Percentiles rank a stretch among this genome's conserved stretches.
These are phyloP conservation scores for Loripinus fragilis DNA, from an alignment of 2,888 invertebrate species.

Conservation along the genomic window DNA sequence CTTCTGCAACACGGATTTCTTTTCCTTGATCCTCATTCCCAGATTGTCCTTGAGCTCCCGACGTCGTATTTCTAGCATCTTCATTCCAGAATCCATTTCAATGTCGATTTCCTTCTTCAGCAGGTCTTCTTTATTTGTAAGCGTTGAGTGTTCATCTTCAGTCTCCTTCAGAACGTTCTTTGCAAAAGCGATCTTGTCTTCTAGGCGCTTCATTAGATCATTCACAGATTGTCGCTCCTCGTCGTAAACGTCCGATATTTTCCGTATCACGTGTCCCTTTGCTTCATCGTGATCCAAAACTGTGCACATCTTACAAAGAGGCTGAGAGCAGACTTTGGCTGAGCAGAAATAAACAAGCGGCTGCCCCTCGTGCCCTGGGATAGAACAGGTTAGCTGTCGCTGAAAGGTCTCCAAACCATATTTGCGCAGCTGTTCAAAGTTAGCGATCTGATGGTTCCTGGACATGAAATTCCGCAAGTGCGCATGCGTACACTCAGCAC, in stretches of 20 bases:
- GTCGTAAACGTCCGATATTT: constrained; percentile 60
- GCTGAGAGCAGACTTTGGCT: constrained; percentile 60
- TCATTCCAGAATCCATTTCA: constrained; percentile 62
- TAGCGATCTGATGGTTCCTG: constrained; percentile 61
- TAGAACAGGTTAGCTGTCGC: constrained; percentile 56
- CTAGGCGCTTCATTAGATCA: constrained; percentile 59
- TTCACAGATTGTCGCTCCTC: constrained; percentile 56
- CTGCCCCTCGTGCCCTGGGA: constrained; percentile 63
- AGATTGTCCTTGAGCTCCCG: constrained; percentile 62
- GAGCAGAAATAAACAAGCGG: constrained; percentile 53
- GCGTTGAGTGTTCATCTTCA: constrained; percentile 56
- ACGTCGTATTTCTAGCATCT: constrained; percentile 63
- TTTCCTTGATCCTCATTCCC: constrained; percentile 58
- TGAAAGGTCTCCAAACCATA: constrained; percentile 64
- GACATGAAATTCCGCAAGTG: constrained; percentile 67
- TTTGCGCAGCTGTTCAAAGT: constrained; percentile 63
- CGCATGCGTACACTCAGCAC: constrained; percentile 65
- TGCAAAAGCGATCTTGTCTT: constrained; percentile 61
- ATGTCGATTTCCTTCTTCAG: constrained; percentile 63
- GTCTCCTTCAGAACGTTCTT: constrained; percentile 65
- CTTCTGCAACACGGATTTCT: constrained; percentile 61
- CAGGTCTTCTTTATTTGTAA: constrained; percentile 54
- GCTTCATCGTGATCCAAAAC: constrained; percentile 58
- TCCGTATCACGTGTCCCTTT: constrained; percentile 57
- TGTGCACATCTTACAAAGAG: constrained; percentile 64